A percentile compares a stretch with the other conserved stretches of the same genome.
These are phyloP conservation scores for Resseliella maxima DNA, from an alignment of 2,888 invertebrate genomes.

Conservation along the genomic window DNA sequence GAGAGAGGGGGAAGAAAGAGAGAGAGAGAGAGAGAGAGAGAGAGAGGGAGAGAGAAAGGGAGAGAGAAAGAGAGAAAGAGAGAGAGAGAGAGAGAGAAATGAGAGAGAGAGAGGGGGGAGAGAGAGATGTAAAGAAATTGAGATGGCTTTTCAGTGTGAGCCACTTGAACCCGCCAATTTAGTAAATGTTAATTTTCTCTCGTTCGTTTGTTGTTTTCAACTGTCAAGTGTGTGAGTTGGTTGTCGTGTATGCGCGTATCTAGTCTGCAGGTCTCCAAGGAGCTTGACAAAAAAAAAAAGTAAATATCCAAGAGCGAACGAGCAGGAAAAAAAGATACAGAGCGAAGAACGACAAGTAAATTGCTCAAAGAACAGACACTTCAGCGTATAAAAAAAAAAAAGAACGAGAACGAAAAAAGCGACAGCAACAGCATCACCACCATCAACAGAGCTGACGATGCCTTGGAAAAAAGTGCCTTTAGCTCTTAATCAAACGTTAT, in stretches of 20 bases:
- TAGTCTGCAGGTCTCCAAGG: conserved; percentile 14
- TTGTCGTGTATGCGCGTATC: not conserved
- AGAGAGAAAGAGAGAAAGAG: not conserved
- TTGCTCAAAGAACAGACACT: conserved; percentile 44
- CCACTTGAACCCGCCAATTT: conserved; percentile 48
- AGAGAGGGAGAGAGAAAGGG: too few species aligned
- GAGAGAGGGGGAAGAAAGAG: not conserved
- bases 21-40: too few species aligned
- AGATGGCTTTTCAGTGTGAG: conserved; percentile 2
- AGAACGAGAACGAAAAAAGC: not conserved
- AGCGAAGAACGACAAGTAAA: conserved; percentile 37
- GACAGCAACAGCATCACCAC: not conserved
- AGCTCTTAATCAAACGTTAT: conserved; percentile 53
- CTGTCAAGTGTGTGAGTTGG: conserved; percentile 12
- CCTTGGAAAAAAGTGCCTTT: conserved; percentile 29
- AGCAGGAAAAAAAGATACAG: not conserved
- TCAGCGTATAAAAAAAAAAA: not conserved
- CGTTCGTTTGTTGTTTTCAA: not conserved
- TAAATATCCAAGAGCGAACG: not conserved
- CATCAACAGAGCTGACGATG: too few species aligned
- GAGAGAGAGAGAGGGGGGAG: too few species aligned
- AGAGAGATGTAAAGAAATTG: not conserved
- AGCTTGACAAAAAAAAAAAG: not conserved
- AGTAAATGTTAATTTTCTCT: conserved; percentile 38
- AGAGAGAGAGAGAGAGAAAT: not conserved